Base-by-base conservation (phyloP, 2,888 invertebrate genomes). In the Nymphalis polychloros region DNA sequence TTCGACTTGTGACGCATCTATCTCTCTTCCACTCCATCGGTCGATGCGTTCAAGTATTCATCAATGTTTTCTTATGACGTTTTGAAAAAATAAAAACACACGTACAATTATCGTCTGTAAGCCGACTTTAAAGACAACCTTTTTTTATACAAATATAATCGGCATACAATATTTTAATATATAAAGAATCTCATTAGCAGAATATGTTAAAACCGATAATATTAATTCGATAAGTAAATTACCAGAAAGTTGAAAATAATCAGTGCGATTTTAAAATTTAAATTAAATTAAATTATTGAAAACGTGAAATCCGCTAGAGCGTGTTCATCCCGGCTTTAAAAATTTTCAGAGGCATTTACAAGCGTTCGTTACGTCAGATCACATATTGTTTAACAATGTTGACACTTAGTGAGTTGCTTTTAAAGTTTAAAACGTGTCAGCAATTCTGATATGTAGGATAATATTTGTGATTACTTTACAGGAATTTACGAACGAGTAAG, bases 181-280 rank as follows among this genome's bases (percentile, higher is more conserved):
- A 52, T 23, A 52, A 52, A 52, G 23, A 52, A 6, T 52, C 52
- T 13, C 20, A 52, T 23, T 23, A 52, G 17, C 17, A 23, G 41
- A 41, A 17, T 52, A 13, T 67, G 53, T 55, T 5, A 27, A 31
- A 19, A 47, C 64, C 59, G 57, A 55, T 49, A 55, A 55, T 55
- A 64, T 31, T 48, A 41, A 61, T 65, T 49, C 62, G 48, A 60
- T 55, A 63, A 67, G 67, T 69, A 63, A 69, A 69, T 69, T 69
- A 69, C 35, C 62, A 35, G 48, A n/a, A 69, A 63, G 59, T 53
- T 53, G 59, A 46, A 66, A 59, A 69, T 66, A 67, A 69, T 66
- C 69, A 55, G 53, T 48, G 48, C 52, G 69, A 59, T 63, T 67
- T 62, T 59, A 59, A 67, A 69, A 69, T 69, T 69, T 69, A 69